Conservation (phyloP, 1,140 invertebrate species). For the Drosophila kikkawai region DNA sequence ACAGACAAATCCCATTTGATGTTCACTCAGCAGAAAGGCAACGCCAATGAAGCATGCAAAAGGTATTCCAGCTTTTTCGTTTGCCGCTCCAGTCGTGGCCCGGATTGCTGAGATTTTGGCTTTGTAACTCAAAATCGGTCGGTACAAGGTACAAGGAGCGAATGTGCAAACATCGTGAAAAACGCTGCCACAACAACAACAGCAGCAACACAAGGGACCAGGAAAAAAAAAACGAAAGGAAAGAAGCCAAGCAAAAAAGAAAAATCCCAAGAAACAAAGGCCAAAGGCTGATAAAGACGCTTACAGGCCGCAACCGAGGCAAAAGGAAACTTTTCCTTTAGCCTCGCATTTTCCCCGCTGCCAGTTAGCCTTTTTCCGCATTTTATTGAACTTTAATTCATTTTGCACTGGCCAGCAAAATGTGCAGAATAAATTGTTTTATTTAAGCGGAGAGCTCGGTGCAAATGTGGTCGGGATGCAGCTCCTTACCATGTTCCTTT, state of each 20-base stretch:
- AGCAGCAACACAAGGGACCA: neutral
- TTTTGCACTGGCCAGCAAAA: conserved; percentile 53
- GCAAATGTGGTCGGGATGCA: conserved; percentile 67
- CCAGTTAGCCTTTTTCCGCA: conserved; percentile 13
- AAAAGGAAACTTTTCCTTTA: conserved; percentile 33
- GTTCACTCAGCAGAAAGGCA: conserved; percentile 83
- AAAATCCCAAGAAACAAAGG: conserved; percentile 52
- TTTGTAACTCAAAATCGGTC: conserved; percentile 80
- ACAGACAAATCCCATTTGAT: conserved; percentile 82
- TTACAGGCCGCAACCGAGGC: conserved; percentile 46
- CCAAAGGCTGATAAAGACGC: conserved; percentile 53
- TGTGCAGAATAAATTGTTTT: conserved; percentile 73
- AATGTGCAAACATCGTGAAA: conserved; percentile 82
- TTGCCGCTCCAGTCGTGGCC: conserved; percentile 22
- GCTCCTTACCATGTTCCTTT: conserved; percentile 23
- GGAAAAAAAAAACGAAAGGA: neutral
- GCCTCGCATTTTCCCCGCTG: conserved; percentile 10
- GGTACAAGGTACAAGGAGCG: conserved; percentile 73
- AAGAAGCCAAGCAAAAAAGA: conserved; percentile 20
- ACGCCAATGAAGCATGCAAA: conserved; percentile 83
- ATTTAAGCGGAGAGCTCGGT: conserved; percentile 57
- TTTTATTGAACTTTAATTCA: conserved; percentile 80
- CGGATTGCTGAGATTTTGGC: conserved; percentile 74
- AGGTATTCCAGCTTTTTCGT: conserved; percentile 78
- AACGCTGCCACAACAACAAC: conserved; percentile 54